phyloP scores from a whole-genome alignment of 2,113 vertebrate genomes.

The Oncorhynchus gorbuscha region DNA sequence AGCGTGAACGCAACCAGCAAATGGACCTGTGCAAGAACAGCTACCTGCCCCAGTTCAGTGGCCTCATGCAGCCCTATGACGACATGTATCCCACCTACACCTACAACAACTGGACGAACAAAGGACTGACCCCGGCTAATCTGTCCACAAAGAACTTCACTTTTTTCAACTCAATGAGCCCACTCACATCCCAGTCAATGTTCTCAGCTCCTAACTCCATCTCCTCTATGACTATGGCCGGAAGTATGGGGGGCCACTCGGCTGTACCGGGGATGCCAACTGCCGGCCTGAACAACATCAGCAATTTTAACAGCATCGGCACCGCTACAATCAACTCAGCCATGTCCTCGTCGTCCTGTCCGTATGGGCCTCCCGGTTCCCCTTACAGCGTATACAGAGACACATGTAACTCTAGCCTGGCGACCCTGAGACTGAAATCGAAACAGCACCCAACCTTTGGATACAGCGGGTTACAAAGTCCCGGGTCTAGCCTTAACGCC shows the following conservation, averaged over 20 bases:
- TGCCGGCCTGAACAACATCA: constrained; percentile 92
- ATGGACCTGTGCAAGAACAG: constrained; percentile 99
- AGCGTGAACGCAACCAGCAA: constrained; percentile 97
- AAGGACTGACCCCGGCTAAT: constrained; percentile 88
- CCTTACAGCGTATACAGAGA: constrained; percentile 98
- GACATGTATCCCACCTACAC: constrained; percentile 97
- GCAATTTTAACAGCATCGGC: constrained; percentile 90
- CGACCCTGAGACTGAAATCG: constrained; percentile 96
- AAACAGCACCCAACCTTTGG: constrained; percentile 98
- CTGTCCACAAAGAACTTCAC: constrained; percentile 97
- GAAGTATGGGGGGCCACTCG: constrained; percentile 90
- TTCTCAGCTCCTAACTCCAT: constrained; percentile 94
- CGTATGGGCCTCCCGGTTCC: constrained; percentile 90
- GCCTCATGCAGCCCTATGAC: constrained; percentile 96
- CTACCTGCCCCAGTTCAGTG: constrained; percentile 98
- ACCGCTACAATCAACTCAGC: constrained; percentile 91
- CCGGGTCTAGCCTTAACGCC: constrained; percentile 90
- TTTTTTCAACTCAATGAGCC: constrained; percentile 99
- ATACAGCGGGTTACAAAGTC: constrained; percentile 92
- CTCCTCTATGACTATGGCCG: constrained; percentile 97
- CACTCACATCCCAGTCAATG: constrained; percentile 95
- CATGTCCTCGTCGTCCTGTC: constrained; percentile 92
- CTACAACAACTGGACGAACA: constrained; percentile 99
- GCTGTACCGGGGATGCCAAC: constrained; percentile 89
- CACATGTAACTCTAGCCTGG: constrained; percentile 97